Evolutionary conservation across 2,888 invertebrate genomes (phyloP), one percentile per base, ranked within the genome.

Genomic region (Platycheirus rosarum): DNA sequence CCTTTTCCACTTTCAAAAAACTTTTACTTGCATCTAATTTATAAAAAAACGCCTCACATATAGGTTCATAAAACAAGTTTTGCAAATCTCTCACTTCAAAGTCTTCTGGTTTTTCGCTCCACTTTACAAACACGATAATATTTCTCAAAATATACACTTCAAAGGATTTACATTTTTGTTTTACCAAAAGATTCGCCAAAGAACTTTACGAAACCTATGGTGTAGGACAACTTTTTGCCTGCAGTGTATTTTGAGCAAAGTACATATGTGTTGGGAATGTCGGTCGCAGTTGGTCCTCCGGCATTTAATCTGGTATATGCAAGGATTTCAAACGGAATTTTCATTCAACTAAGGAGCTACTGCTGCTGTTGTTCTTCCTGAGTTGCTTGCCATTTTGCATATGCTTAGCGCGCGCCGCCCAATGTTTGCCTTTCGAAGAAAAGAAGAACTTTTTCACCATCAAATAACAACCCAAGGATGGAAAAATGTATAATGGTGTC

Each of bases 261-360:
- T 18, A 4, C 26, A 26, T 55, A 48, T 60, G 7, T 46, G 40
- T 26, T 44, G 37, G 14, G 51, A 40, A 71, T 60, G 66, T 78
- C 71, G 78, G 69, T 80, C 51, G 69, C 69, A 65, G 79, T 57
- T 46, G 69, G 65, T 60, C 79, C 70, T 80, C 29, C 49, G 66
- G 79, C 79, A 80, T 69, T 75, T 60, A 44, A 42, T 60, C 42
- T 60, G 44, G 60, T 42, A 29, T 16, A 60, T 26, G 42, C 26
- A 16, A 0, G 26, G 29, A 42, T 66, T 66, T 29, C 65, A 44
- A 62, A 48, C 53, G 53, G 48, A 70, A 60, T 53, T 62, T 48
- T 23, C 5, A 40, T 32, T 11, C 13, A 23, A 18, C 14, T n/a
- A 57, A 79, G 62, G 68, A 66, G 57, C 51, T 51, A 6, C 57